phyloP scores from a whole-genome alignment of 1,140 invertebrate species.

The Cryptotermes secundus region DNA sequence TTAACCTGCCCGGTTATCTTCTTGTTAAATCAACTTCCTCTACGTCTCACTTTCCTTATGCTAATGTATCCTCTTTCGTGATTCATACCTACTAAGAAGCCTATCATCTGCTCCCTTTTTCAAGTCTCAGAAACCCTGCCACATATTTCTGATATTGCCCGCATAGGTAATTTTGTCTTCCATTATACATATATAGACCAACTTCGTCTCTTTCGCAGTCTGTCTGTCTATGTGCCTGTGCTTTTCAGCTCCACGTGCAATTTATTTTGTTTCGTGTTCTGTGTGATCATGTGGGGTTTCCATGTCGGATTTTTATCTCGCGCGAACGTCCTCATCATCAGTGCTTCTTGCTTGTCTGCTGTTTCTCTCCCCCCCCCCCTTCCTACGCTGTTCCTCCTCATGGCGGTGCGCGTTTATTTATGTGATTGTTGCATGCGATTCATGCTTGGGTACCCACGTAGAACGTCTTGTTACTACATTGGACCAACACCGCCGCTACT shows the following conservation, averaged over 20 bases:
- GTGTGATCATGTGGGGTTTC: background rate
- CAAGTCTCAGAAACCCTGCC: background rate
- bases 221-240: background rate
- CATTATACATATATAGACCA: background rate
- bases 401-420: conserved; percentile 15
- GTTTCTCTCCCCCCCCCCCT: background rate
- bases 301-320: conserved; percentile 7
- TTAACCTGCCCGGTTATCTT: background rate
- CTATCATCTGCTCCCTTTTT: background rate
- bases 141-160: background rate
- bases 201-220: background rate
- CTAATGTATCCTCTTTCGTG: conserved; percentile 10
- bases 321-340: background rate
- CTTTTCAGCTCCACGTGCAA: background rate
- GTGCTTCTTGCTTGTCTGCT: background rate
- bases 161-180: background rate
- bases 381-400: background rate
- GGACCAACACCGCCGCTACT: background rate
- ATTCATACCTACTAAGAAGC: background rate
- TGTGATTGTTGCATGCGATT: conserved; percentile 12
- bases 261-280: conserved; percentile 20
- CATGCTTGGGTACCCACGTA: background rate
- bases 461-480: conserved; percentile 1
- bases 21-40: background rate
- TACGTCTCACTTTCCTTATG: background rate